phyloP scores from a whole-genome alignment of 2,797 vertebrate species.

The Rhabdomys pumilio region DNA sequence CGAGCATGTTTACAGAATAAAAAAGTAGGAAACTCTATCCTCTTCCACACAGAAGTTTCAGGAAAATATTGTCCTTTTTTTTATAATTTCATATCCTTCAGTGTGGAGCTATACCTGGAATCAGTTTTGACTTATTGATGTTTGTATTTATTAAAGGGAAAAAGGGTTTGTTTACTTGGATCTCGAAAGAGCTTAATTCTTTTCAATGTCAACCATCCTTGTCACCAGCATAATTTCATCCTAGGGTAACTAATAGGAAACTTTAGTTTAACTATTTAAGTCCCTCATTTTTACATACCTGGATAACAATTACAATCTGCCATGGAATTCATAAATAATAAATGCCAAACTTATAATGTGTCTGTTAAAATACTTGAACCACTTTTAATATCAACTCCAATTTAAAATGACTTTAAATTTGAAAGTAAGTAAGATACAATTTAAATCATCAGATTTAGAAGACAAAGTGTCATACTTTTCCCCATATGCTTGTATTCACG shows the following conservation, averaged over 20 bases:
- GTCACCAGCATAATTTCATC: conserved; percentile 80
- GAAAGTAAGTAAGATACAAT: conserved; percentile 51
- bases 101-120: conserved; percentile 40
- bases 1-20: background rate
- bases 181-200: conserved; percentile 69
- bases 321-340: conserved; percentile 61
- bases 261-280: conserved; percentile 68
- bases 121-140: conserved; percentile 67
- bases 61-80: conserved; percentile 49
- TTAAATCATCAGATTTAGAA: conserved; percentile 66
- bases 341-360: conserved; percentile 55
- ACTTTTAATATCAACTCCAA: conserved; percentile 49
- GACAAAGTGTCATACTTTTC: conserved; percentile 34
- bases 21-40: conserved; percentile 2
- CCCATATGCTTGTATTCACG: conserved; percentile 47
- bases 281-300: conserved; percentile 41
- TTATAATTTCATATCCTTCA: conserved; percentile 52
- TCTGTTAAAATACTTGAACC: conserved; percentile 19
- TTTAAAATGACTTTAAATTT: conserved; percentile 61
- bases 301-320: conserved; percentile 60
- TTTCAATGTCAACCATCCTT: conserved; percentile 67
- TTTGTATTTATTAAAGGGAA: conserved; percentile 60
- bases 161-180: conserved; percentile 38
- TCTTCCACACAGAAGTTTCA: conserved; percentile 48
- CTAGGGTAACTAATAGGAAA: conserved; percentile 82